Evolutionary conservation across 2,113 vertebrate genomes (phyloP).

Genomic region (Nyctibius bracteatus): DNA sequence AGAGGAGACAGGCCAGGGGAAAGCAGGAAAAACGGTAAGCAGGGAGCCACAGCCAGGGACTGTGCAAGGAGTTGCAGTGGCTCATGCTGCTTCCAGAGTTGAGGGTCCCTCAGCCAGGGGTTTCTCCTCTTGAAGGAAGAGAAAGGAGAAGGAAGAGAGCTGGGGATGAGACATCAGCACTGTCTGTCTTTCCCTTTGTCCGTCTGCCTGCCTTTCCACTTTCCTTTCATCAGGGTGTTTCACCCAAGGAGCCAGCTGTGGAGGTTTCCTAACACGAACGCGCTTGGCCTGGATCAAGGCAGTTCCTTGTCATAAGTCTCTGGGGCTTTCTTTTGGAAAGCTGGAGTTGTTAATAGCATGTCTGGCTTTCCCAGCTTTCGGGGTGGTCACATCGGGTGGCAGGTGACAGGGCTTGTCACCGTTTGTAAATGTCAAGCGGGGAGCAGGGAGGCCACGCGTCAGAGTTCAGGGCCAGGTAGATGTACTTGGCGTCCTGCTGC

Average conservation of each 20-base stretch:
- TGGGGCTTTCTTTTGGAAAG: not conserved
- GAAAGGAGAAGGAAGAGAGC: not conserved
- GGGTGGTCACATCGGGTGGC: not conserved
- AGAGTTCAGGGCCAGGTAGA: not conserved
- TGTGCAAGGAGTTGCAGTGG: not conserved
- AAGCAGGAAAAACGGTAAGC: not conserved
- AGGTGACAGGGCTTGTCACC: not conserved
- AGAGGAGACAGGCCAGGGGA: not conserved
- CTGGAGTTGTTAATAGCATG: not conserved
- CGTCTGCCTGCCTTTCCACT: not conserved
- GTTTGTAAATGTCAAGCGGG: not conserved
- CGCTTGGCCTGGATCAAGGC: not conserved
- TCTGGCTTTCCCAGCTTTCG: not conserved
- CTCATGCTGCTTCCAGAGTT: not conserved
- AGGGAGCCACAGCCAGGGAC: fast-evolving
- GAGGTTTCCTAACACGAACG: not conserved
- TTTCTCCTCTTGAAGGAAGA: not conserved
- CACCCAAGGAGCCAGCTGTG: not conserved
- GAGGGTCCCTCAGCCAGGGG: not conserved
- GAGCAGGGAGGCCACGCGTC: not conserved
- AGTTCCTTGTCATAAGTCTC: not conserved
- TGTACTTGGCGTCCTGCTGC: not conserved
- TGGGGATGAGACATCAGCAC: not conserved
- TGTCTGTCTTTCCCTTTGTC: not conserved
- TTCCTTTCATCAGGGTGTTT: not conserved